These are phyloP conservation scores for Penaeus indicus DNA, from an alignment of 1,140 invertebrate species.

Conservation along the genomic window DNA sequence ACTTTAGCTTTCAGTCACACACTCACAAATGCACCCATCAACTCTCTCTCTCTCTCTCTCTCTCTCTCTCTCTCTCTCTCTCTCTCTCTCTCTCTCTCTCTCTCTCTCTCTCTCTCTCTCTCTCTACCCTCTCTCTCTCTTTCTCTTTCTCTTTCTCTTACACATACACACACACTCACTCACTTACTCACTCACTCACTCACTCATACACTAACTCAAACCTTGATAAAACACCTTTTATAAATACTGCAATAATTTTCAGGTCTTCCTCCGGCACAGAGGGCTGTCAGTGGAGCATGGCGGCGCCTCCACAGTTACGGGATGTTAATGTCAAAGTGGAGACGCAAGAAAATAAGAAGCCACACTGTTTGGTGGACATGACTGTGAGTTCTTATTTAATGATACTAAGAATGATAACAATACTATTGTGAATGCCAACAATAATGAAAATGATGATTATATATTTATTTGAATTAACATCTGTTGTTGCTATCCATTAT, in stretches of 20 bases:
- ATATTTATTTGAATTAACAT: too few relatives aligned
- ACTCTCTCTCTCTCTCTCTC: neutral
- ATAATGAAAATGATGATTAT: too few relatives aligned
- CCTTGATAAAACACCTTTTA: neutral
- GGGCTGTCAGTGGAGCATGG: constrained; percentile 16
- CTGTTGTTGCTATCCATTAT: too few relatives aligned
- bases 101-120: constrained; percentile 11
- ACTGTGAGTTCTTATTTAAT: constrained; percentile 18
- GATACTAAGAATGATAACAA: too few relatives aligned
- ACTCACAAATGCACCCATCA: neutral
- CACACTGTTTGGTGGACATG: constrained; percentile 42
- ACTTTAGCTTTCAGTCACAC: neutral
- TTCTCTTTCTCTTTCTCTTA: neutral
- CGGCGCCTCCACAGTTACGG: neutral
- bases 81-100: neutral
- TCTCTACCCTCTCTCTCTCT: neutral
- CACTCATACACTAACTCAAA: neutral
- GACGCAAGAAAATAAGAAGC: neutral
- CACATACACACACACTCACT: neutral
- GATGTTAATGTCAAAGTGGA: constrained; percentile 12
- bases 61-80: neutral
- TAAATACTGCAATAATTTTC: neutral
- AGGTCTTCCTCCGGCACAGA: neutral
- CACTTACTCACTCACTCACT: neutral
- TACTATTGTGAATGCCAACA: too few relatives aligned